A percentile compares a stretch with the other conserved stretches of the same genome.
Evolutionary conservation across 2,113 vertebrate genomes (phyloP).

Genomic region (Colaptes auratus): DNA sequence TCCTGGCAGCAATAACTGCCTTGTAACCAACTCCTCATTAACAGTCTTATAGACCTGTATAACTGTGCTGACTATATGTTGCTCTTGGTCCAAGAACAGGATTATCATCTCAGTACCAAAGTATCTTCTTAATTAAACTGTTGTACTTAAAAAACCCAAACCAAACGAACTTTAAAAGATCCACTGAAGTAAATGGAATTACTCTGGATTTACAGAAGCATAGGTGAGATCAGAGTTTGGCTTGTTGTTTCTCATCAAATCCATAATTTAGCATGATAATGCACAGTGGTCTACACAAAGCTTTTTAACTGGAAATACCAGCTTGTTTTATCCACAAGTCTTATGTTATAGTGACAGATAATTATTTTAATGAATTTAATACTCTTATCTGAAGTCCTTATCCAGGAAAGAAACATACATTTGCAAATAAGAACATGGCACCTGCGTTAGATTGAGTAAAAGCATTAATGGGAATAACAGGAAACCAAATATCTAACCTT

Average conservation of each 20-base stretch:
- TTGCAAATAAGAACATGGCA: neutral
- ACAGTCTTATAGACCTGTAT: constrained; percentile 3
- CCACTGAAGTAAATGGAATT: neutral
- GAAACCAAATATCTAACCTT: neutral
- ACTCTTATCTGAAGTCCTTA: neutral
- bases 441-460: neutral
- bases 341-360: neutral
- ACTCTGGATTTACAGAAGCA: neutral
- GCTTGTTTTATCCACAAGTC: neutral
- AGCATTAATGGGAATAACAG: neutral
- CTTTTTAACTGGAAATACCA: neutral
- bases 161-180: neutral
- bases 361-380: neutral
- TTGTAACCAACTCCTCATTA: constrained; percentile 46
- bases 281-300: neutral
- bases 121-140: constrained; percentile 14
- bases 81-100: constrained; percentile 45
- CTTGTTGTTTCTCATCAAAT: constrained; percentile 10
- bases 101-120: constrained; percentile 42
- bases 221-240: constrained; percentile 1
- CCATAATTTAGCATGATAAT: neutral
- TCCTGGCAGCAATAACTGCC: constrained; percentile 38
- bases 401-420: neutral
- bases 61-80: neutral
- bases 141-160: neutral